Conservation (phyloP, 2,888 invertebrate species). For the Ormia ochracea region DNA sequence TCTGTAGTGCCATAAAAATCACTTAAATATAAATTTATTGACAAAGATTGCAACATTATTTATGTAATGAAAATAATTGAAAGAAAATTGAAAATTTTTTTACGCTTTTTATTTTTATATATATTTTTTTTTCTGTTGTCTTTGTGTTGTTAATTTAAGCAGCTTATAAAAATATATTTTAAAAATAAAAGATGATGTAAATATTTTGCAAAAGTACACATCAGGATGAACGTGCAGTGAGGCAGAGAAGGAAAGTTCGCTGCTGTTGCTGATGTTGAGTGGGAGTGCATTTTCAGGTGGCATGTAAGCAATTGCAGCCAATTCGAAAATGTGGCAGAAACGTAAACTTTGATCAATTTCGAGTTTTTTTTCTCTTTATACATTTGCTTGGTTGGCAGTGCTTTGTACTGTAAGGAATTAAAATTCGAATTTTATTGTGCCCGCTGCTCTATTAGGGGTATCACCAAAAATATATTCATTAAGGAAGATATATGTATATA, state of each 20-base stretch:
- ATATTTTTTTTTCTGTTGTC: neutral
- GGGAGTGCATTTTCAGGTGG: neutral
- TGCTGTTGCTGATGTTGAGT: neutral
- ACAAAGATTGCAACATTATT: conserved; percentile 59
- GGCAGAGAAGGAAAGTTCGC: neutral
- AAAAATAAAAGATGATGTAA: neutral
- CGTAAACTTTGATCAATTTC: too few species aligned
- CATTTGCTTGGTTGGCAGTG: too few species aligned
- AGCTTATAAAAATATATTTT: conserved; percentile 25
- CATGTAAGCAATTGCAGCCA: too few species aligned
- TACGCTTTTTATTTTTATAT: neutral
- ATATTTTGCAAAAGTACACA: neutral
- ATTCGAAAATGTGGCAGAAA: too few species aligned
- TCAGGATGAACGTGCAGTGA: neutral
- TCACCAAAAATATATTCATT: too few species aligned
- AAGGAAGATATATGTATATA: too few species aligned
- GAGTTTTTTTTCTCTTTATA: too few species aligned
- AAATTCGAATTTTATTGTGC: too few species aligned
- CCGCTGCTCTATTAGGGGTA: too few species aligned
- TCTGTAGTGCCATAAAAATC: conserved; percentile 58
- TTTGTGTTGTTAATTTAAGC: conserved; percentile 19
- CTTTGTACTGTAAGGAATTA: too few species aligned
- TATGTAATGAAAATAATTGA: conserved; percentile 57
- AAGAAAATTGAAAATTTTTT: conserved; percentile 43
- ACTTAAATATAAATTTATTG: conserved; percentile 59